phyloP scores from a whole-genome alignment of 2,113 vertebrate species.

The human (Homo sapiens) region DNA sequence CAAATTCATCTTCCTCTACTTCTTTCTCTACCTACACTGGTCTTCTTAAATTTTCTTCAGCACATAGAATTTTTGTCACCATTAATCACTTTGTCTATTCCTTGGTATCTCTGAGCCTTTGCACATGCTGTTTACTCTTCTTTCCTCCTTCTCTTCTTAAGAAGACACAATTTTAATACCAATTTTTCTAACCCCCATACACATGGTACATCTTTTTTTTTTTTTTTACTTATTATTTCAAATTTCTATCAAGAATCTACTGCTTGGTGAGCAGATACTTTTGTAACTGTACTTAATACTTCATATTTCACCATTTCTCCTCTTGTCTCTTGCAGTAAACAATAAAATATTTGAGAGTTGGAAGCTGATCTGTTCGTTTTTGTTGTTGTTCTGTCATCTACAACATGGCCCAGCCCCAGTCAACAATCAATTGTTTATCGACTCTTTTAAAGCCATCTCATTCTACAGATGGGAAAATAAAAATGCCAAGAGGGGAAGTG shows the following conservation, averaged over 20 bases:
- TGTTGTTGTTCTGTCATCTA: not conserved
- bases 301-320: not conserved
- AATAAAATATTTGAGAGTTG: not conserved
- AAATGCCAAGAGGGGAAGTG: not conserved
- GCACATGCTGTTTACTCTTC: not conserved
- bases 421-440: not conserved
- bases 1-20: not conserved
- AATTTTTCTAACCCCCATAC: not conserved
- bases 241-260: not conserved
- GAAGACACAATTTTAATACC: not conserved
- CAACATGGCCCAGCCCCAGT: too few species aligned
- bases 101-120: not conserved
- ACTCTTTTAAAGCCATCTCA: not conserved
- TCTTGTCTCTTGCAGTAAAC: not conserved
- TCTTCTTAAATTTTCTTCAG: not conserved
- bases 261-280: not conserved
- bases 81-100: not conserved
- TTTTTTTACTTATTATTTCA: not conserved
- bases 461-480: constrained; percentile 21
- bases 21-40: not conserved
- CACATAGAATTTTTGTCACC: not conserved
- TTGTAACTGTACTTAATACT: not conserved
- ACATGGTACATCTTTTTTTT: not conserved
- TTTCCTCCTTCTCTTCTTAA: not conserved
- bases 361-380: not conserved